These are phyloP conservation scores for Sturnus vulgaris DNA, from an alignment of 2,113 vertebrate genomes.

Conservation along the genomic window DNA sequence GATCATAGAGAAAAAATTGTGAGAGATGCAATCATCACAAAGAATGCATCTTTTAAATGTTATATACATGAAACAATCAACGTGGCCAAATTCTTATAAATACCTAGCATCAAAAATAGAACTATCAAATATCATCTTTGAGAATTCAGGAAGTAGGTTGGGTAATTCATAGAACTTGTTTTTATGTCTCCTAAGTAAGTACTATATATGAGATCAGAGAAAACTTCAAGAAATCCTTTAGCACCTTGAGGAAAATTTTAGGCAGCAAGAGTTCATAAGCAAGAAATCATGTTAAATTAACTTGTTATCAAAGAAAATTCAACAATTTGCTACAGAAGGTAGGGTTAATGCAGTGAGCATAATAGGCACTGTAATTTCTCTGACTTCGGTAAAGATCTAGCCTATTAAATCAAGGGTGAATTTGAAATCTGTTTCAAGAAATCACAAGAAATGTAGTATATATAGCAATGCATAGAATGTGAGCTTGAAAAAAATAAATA, in stretches of 20 bases:
- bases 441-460: neutral
- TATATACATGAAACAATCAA: neutral
- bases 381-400: neutral
- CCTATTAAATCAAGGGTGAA: neutral
- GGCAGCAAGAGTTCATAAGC: neutral
- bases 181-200: neutral
- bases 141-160: neutral
- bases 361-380: neutral
- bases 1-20: neutral
- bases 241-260: neutral
- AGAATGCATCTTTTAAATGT: neutral
- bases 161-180: neutral
- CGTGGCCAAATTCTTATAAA: neutral
- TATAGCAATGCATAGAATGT: neutral
- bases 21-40: neutral
- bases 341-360: neutral
- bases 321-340: neutral
- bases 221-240: slow-evolving; percentile 13
- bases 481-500: neutral
- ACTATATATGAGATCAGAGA: neutral
- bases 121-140: neutral
- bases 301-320: neutral
- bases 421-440: neutral
- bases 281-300: slow-evolving; percentile 4
- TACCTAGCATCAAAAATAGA: neutral